Conservation (phyloP, 1,140 invertebrate species). For the Chrysopa pallens region DNA sequence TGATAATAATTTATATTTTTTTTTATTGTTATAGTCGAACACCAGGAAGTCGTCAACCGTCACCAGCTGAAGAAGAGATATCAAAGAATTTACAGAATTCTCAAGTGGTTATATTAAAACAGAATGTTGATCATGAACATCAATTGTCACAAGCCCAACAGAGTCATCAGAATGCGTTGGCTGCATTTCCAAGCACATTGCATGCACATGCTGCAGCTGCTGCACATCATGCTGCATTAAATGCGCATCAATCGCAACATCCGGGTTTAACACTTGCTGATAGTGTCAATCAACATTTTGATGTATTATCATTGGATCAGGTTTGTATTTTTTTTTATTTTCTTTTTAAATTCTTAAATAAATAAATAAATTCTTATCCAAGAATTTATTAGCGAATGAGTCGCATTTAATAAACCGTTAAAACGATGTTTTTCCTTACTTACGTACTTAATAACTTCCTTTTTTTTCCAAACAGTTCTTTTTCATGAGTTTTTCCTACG, state of each 20-base stretch:
- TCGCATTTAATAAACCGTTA: no score
- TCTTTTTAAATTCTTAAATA: background rate
- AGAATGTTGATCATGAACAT: constrained; percentile 24
- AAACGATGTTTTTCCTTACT: no score
- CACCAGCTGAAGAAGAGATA: constrained; percentile 70
- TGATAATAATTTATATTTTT: no score
- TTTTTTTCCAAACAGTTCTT: no score
- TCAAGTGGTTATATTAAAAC: constrained; percentile 33
- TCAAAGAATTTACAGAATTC: constrained; percentile 35
- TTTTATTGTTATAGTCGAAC: constrained; percentile 43
- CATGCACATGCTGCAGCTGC: constrained; percentile 18
- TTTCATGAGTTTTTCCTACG: no score
- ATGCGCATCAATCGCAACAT: constrained; percentile 17
- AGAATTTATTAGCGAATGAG: no score
- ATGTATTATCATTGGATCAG: constrained; percentile 4
- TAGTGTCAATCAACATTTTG: constrained; percentile 24
- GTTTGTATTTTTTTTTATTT: background rate
- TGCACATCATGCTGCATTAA: constrained; percentile 9
- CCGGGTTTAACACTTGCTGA: constrained; percentile 23
- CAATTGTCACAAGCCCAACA: constrained; percentile 16
- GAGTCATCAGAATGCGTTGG: constrained; percentile 11
- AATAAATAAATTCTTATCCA: no score
- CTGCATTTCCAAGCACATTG: constrained; percentile 21
- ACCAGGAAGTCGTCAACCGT: constrained; percentile 76
- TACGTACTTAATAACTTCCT: no score